A percentile compares a stretch with the other conserved stretches of the same genome.
These are phyloP conservation scores for Cephus runcator DNA, from an alignment of 2,888 invertebrate genomes.

Conservation along the genomic window DNA sequence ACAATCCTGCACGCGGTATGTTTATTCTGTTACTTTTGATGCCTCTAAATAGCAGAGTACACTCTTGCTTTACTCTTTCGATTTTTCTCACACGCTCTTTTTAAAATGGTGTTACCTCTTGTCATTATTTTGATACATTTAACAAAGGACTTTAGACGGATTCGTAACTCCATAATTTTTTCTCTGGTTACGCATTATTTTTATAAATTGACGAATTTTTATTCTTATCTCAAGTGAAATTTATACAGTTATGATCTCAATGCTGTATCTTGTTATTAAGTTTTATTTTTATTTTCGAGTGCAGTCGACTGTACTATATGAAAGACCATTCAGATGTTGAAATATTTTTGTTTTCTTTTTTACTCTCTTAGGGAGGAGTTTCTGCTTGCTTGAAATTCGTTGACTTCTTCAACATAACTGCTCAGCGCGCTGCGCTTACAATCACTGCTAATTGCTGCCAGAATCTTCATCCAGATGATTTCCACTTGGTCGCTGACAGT, in stretches of 20 bases:
- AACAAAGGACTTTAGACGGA: not conserved
- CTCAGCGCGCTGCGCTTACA: conserved; percentile 95
- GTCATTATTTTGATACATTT: not conserved
- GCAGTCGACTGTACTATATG: not conserved
- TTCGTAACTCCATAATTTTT: not conserved
- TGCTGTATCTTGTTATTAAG: not conserved
- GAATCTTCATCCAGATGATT: conserved; percentile 93
- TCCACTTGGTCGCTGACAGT: conserved; percentile 90
- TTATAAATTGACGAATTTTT: not conserved
- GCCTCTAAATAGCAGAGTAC: not conserved
- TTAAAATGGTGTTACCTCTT: not conserved
- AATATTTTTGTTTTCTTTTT: conserved; percentile 4
- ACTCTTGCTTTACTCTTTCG: not conserved
- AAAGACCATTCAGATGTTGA: not conserved
- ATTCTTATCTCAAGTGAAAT: not conserved
- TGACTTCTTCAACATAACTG: conserved; percentile 98
- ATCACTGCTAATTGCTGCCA: conserved; percentile 98
- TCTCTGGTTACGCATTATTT: not conserved
- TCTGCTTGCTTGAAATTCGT: conserved; percentile 95
- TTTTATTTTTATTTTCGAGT: not conserved
- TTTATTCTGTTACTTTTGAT: conserved; percentile 18
- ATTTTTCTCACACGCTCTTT: not conserved
- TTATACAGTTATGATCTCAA: not conserved
- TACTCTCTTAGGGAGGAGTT: conserved; percentile 83
- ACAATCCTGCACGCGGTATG: conserved; percentile 91